These are phyloP conservation scores for Nemoura dubitans DNA, from an alignment of 2,888 invertebrate genomes.

Conservation along the genomic window DNA sequence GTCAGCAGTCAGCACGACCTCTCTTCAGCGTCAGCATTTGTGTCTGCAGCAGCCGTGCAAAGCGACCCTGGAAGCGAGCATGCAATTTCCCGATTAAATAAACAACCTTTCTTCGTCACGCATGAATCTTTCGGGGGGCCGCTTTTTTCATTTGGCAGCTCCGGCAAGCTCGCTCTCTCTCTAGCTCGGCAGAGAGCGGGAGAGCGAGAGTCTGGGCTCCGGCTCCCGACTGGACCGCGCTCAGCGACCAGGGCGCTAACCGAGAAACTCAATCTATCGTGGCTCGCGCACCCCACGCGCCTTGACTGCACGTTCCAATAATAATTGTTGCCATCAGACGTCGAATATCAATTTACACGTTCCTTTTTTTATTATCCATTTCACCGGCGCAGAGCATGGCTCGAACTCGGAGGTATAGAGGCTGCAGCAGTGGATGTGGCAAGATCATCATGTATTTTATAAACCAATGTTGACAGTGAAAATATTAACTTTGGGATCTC, in stretches of 20 bases:
- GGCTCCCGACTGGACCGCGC: neutral
- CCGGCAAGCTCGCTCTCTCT: neutral
- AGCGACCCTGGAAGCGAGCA: neutral
- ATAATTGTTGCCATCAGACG: slow-evolving; percentile 12
- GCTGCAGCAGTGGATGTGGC: neutral
- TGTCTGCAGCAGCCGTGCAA: too few species aligned
- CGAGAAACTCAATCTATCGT: neutral
- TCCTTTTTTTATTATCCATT: slow-evolving; percentile 3
- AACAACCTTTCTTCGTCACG: slow-evolving; percentile 18
- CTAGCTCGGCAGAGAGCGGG: neutral
- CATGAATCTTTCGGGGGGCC: neutral
- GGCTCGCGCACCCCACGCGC: neutral
- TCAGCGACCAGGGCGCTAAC: neutral
- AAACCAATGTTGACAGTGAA: neutral
- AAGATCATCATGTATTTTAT: neutral
- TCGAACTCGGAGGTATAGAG: neutral
- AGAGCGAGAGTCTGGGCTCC: too few species aligned
- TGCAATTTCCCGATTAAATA: slow-evolving; percentile 32
- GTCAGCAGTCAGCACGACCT: too few species aligned
- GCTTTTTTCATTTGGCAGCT: slow-evolving; percentile 2
- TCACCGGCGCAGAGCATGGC: neutral
- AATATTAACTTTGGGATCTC: slow-evolving; percentile 12
- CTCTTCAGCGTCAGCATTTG: too few species aligned
- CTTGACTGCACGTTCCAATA: neutral
- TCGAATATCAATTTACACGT: neutral